Evolutionary conservation across 2,797 vertebrate genomes (phyloP), one percentile per base, ranked within the genome.

Genomic region (Emys orbicularis): DNA sequence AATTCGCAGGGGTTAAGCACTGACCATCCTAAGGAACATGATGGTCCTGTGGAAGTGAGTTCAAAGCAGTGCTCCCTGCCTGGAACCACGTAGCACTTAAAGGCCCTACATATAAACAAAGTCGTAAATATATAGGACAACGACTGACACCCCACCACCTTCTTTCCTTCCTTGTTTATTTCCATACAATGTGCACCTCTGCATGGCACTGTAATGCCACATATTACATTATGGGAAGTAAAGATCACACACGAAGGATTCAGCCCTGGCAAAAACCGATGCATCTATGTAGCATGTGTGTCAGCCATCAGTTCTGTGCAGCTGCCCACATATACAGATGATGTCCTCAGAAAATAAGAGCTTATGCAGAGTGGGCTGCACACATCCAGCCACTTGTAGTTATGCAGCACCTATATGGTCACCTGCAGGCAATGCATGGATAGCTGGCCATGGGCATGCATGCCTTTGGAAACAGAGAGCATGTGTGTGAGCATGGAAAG

Each of bases 11-110:
- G 52, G 82, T 41, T 56, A 9, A 83, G 31, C 25, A 54, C 65
- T 15, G 25, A 77, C 25, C 41, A 11, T 49, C 0, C 0, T 6
- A 44, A 41, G n/a, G 50, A 18, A 83, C 18, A 31, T 12, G 41
- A n/a, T 19, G n/a, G 12, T 31, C 52, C 2, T 54, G 27, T 12
- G 61, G n/a, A 29, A 23, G 5, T 18, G 85, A 88, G 23, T 44
- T 76, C 74, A 27, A 47, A 29, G 74, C 12, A 5, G 8, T 2
- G 0, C 15, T 34, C 29, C 29, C 0, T 1, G 18, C 61, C 5
- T 65, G 34, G 61, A 68, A 37, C n/a, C 19, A 12, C 9, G 23
- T 11, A 21, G 65, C 65, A 23, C 65, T 68, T 68, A 68, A 68
- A 37, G 19, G 18, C n/a, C n/a, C 65, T 68, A 21, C 18, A 37